Conservation (phyloP, 2,797 vertebrate species). For the Aeoliscus strigatus region DNA sequence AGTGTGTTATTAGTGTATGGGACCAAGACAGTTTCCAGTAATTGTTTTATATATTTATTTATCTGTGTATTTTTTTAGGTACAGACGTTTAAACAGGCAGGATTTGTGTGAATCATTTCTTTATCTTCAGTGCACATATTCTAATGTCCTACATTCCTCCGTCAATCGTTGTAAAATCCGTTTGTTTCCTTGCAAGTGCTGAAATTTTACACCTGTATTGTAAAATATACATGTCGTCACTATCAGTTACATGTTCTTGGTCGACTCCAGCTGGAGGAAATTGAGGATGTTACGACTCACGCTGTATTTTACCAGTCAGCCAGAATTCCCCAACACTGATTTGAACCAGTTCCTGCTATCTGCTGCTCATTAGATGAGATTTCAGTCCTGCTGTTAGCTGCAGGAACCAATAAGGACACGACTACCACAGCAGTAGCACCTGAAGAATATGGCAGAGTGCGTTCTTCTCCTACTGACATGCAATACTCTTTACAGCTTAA, state of each 20-base stretch:
- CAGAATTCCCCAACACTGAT: conserved; percentile 71
- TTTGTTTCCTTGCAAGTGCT: conserved; percentile 56
- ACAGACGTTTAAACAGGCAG: too few relatives aligned
- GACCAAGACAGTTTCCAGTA: conserved; percentile 60
- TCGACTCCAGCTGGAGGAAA: conserved; percentile 62
- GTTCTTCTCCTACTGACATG: conserved; percentile 19
- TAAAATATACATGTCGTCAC: conserved; percentile 72
- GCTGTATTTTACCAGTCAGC: conserved; percentile 59
- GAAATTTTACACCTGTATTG: conserved; percentile 65
- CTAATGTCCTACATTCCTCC: conserved; percentile 10
- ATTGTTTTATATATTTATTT: conserved; percentile 52
- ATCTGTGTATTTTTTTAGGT: too few relatives aligned
- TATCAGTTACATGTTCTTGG: conserved; percentile 67
- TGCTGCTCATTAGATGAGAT: conserved; percentile 59
- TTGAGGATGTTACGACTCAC: conserved; percentile 67
- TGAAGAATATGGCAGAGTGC: conserved; percentile 12
- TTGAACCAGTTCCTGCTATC: conserved; percentile 60
- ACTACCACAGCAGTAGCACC: conserved; percentile 24
- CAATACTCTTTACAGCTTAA: conserved; percentile 12
- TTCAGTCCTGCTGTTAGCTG: conserved; percentile 34
- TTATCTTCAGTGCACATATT: not conserved
- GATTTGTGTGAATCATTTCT: not conserved
- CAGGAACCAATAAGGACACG: conserved; percentile 31
- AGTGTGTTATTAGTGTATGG: conserved; percentile 54
- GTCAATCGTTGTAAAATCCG: conserved; percentile 59